A percentile compares a stretch with the other conserved stretches of the same genome.
Conservation (phyloP, 1,140 invertebrate genomes). For the Varroa destructor region DNA sequence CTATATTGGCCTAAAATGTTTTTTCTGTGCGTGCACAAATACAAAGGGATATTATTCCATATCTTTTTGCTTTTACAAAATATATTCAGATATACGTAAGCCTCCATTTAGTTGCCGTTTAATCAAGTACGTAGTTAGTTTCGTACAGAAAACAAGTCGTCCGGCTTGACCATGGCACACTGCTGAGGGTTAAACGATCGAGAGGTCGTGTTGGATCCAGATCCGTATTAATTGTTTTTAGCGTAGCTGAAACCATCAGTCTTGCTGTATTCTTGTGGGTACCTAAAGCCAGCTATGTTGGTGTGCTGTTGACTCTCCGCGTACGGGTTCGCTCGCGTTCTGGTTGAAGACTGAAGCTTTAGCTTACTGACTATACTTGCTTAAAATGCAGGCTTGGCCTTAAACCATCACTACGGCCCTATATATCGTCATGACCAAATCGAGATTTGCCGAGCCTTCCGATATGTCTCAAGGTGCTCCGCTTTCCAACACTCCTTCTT, state of each 20-base stretch:
- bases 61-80: too few relatives aligned
- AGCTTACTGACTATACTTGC: not conserved
- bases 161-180: slow-evolving; percentile 16
- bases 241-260: slow-evolving; percentile 7
- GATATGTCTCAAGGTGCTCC: not conserved
- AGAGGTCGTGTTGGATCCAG: slow-evolving; percentile 5
- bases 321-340: slow-evolving; percentile 1
- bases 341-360: slow-evolving; percentile 16
- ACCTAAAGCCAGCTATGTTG: slow-evolving; percentile 2
- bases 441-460: not conserved
- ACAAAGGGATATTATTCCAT: too few relatives aligned
- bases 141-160: too few relatives aligned
- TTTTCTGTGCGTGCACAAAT: too few relatives aligned
- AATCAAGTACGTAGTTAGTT: too few relatives aligned
- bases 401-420: not conserved
- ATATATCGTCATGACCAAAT: not conserved
- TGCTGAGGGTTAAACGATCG: not conserved
- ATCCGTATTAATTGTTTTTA: slow-evolving; percentile 2
- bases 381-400: too few relatives aligned
- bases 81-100: too few relatives aligned
- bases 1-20: too few relatives aligned
- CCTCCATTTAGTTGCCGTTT: too few relatives aligned
- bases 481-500: not conserved
- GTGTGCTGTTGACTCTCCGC: not conserved
- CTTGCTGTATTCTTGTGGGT: not conserved